Evolutionary conservation across 2,888 invertebrate species (phyloP), one percentile per base, ranked within the genome.

Genomic region (Leptinotarsa tumamoca): DNA sequence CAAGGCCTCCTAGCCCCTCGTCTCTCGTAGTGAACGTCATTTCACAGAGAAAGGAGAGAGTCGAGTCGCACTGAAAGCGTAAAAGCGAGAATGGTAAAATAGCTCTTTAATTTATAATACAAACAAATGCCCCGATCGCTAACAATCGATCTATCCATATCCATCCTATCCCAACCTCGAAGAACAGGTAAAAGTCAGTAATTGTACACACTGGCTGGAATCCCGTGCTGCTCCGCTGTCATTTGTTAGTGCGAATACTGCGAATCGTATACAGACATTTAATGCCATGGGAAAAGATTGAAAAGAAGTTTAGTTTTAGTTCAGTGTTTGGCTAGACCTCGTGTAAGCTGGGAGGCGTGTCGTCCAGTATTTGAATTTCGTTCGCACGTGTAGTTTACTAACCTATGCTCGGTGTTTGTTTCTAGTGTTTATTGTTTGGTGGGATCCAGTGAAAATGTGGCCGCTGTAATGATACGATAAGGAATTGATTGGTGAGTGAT

Each of bases 381-480:
- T 50, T 63, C 73, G 68, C 73, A 73, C 68, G 69, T 67, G 51
- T 69, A 66, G 49, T 69, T 49, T 63, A 33, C 21, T 15, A 50
- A 54, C 52, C 66, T 66, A 54, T 54, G 69, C 23, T 69, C 13
- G 69, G 13, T 69, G 49, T 54, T 23, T 69, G 50, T 49, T 51
- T 58, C 68, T 54, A 58, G 72, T 68, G 63, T 69, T 63, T 66
- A 66, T 49, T 73, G 63, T 66, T 54, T 69, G 27, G 67, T 70
- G 43, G 69, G 68, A 52, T 54, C 7, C 18, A 54, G 56, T 63
- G 66, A 73, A 63, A 69, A 73, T 73, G 73, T 70, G 73, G 69
- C 58, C 69, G 68, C 27, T 68, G 73, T 69, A 23, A 58, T 58
- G 58, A 14, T 23, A 58, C 58, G 68, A 63, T 63, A 66, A 73